Evolutionary conservation across 30 jellyfish, hydroid and myxozoan genomes (phyloP), one percentile per base, ranked within the genome.

Genomic region (Pseudorhiza aurosa): DNA sequence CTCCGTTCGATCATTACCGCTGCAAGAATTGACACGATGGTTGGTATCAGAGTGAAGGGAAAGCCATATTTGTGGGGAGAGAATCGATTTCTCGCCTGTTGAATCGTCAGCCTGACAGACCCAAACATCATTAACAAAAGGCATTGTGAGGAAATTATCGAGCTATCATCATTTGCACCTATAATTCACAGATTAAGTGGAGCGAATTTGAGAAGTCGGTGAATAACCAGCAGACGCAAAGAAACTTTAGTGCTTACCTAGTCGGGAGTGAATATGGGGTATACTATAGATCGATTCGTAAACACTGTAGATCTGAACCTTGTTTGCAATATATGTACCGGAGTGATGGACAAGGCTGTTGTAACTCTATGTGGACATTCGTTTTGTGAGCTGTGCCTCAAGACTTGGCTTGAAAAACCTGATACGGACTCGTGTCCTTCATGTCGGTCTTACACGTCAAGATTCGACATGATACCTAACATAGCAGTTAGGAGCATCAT

Each of bases 291-390:
- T 50, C 90, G 90, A 4, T 91, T 91, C 24, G 96, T 83, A 37
- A 59, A 87, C 46, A 45, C 53, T 29, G 95, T 91, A 47, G 98
- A 91, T 47, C 91, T 67, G 77, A 91, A 91, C 56, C 75, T 91
- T 18, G 87, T 91, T 19, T 91, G 98, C 70, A 91, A 77, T 37
- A 91, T 91, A 26, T 91, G 98, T 68, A 88, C 96, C 58, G 96
- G 98, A 27, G 95, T 91, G 5, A 91, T 91, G 98, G 87, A 83
- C 58, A 77, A 91, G 19, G 87, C 96, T 30, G 98, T 91, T 18
- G 93, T 91, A 18, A 91, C 98, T 12, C 72, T 70, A 8, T 91
- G 98, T 55, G 98, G 98, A 12, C 98, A 91, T 74, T 81, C 98
- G 22, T 91, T 91, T 50, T 91, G 98, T 53, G 96, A 91, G 44